Base-by-base conservation (phyloP, 2,888 invertebrate species). In the Xestia xanthographa region DNA sequence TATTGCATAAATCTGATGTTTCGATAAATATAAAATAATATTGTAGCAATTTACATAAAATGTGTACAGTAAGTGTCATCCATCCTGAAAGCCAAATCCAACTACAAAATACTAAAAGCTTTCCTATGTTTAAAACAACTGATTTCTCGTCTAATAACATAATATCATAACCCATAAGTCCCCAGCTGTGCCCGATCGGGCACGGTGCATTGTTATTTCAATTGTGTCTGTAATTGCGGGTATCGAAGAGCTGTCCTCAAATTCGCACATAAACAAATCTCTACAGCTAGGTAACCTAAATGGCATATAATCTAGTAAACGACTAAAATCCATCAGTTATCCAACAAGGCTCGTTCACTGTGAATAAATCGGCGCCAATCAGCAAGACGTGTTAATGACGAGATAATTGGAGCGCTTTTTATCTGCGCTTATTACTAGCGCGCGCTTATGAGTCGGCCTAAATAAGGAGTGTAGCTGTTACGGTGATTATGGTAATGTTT, bases 311-410 rank as follows among this genome's bases (percentile, higher is more conserved):
- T 80, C 65, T 60, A 53, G 73, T 72, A 72, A 67, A 60, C 14
- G 6, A 12, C 48, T 22, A 74, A 63, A 62, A 66, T 82, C 82
- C 43, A 65, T 77, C 48, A 85, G 66, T 56, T 73, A 58, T 45
- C 11, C 17, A 76, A 71, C 75, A 65, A 82, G 74, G 1, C 53
- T 83, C 66, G 80, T 77, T 84, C 14, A 22, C 66, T 77, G 68
- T 79, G 79, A 77, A 74, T 73, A 79, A 75, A 71, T 83, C 69
- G 73, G 60, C 71, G 79, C 84, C 84, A 80, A 85, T 84, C 86
- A 75, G 29, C 17, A n/a, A 53, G 77, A 83, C 79, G 83, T 83
- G 87, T 48, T 75, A 85, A 88, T 81, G 72, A 83, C 74, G 41
- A 58, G 83, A 75, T 88, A 87, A 86, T 82, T 86, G 79, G 63